Evolutionary conservation across 2,113 vertebrate genomes (phyloP).

Genomic region (Rhinolophus sinicus): DNA sequence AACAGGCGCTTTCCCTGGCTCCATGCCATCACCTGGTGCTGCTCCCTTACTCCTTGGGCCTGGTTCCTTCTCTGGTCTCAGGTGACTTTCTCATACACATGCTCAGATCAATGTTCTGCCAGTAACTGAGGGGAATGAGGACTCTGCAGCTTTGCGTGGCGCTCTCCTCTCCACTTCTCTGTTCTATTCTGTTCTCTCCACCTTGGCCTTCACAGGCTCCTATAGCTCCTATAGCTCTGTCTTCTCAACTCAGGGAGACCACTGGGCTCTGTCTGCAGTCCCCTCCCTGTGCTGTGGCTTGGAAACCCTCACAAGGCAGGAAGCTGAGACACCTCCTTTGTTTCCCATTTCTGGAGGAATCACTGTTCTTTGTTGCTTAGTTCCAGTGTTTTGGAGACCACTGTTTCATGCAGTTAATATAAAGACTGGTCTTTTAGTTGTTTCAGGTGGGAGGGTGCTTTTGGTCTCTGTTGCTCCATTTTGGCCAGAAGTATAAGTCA

Average conservation of each 20-base stretch:
- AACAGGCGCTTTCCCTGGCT: not conserved
- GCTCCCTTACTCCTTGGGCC: not conserved
- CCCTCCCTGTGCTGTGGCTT: not conserved
- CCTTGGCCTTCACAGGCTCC: not conserved
- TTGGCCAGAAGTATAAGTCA: not conserved
- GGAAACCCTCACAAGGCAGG: not conserved
- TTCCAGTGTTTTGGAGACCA: not conserved
- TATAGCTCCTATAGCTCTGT: not conserved
- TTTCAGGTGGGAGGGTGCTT: not conserved
- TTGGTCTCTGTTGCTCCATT: not conserved
- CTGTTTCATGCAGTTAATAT: not conserved
- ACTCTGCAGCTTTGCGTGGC: not conserved
- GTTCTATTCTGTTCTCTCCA: not conserved
- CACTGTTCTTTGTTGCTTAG: not conserved
- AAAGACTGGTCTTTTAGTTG: not conserved
- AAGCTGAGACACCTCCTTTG: not conserved
- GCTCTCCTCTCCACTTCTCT: not conserved
- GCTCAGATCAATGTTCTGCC: not conserved
- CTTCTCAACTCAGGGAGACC: not conserved
- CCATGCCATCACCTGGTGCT: not conserved
- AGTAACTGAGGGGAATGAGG: no score
- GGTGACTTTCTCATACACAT: not conserved
- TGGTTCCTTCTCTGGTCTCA: not conserved
- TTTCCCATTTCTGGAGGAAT: not conserved
- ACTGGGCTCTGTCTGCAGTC: not conserved